Evolutionary conservation across 2,113 vertebrate genomes (phyloP).

Genomic region (Callaeas wilsoni): DNA sequence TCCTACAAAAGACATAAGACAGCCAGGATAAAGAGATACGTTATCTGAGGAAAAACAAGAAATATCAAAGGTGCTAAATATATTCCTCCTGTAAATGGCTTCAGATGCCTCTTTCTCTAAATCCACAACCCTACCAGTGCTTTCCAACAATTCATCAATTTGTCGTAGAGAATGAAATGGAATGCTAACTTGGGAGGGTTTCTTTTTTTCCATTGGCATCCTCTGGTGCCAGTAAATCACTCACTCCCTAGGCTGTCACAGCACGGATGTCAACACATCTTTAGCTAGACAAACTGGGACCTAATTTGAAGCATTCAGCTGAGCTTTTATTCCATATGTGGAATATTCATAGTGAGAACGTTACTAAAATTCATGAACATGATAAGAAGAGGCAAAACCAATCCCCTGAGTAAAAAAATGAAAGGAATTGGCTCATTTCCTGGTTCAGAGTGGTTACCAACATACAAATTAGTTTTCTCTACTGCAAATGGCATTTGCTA

Average conservation of each 20-base stretch:
- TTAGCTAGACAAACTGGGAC: background rate
- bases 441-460: background rate
- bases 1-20: background rate
- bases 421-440: background rate
- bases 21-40: background rate
- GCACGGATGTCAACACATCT: background rate
- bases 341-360: background rate
- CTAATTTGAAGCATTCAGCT: background rate
- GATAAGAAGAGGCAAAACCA: background rate
- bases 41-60: background rate
- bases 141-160: conserved; percentile 8
- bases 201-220: background rate
- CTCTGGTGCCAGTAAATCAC: background rate
- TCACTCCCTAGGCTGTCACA: background rate
- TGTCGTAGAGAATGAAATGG: background rate
- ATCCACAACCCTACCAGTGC: background rate
- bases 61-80: background rate
- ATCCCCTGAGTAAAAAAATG: background rate
- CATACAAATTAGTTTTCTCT: background rate
- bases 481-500: background rate
- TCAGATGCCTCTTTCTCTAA: background rate
- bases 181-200: background rate
- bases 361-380: background rate
- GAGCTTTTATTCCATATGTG: background rate
- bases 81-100: background rate